Evolutionary conservation across 1,140 invertebrate species (phyloP), one percentile per base, ranked within the genome.

Genomic region (Procambarus clarkii): DNA sequence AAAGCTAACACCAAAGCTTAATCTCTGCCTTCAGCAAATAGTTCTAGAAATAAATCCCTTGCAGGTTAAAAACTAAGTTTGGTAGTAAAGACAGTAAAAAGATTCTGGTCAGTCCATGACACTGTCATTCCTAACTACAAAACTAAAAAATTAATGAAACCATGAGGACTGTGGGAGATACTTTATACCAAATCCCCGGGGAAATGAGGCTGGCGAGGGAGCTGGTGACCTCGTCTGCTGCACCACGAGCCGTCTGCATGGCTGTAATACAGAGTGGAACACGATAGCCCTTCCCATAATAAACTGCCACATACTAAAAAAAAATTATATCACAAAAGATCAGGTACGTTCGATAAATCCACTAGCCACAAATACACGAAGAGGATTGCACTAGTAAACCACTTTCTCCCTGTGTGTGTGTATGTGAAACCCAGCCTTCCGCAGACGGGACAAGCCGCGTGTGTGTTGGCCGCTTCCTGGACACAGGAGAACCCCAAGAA

Each of bases 401-500:
- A 34, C 8, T 34, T 34, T 74, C 24, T 74, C n/a, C 69, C n/a
- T 74, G 69, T 64, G 60, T 64, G 60, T 64, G 11, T 64, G 60
- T 64, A 18, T 64, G 18, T 69, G 64, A 24, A 24, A 74, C 8
- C n/a, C 24, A 24, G 69, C 24, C n/a, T 21, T 74, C n/a, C n/a
- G 69, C 24, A 34, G 69, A 74, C 69, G 34, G 69, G 69, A 74
- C 69, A 74, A 74, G 69, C 24, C 24, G 69, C 7, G 69, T 74
- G 69, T 34, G n/a, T 8, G 69, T 24, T 74, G n/a, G 69, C 69
- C 11, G 69, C 69, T 34, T 5, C 69, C 21, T 74, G 69, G 69
- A 74, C 69, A 74, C 69, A 34, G 69, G 69, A 74, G 69, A 34
- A 74, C 69, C n/a, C 24, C 69, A 74, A 74, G 24, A 74, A 74